phyloP scores from a whole-genome alignment of 2,797 vertebrate genomes.

The Bradypodion ventrale region DNA sequence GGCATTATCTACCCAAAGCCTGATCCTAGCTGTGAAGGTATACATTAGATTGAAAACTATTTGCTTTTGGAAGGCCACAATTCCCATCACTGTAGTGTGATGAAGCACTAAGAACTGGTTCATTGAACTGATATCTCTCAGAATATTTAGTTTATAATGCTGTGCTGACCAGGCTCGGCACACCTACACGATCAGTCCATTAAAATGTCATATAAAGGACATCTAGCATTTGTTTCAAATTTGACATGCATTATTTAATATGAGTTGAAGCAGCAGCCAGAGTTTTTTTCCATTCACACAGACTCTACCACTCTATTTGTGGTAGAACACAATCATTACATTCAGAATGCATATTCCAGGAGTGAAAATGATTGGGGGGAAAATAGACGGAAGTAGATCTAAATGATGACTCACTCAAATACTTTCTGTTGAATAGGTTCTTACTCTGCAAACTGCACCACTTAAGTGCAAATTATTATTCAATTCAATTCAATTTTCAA shows the following conservation, averaged over 20 bases:
- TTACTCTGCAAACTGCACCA: not conserved
- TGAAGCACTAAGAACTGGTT: not conserved
- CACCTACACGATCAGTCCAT: not conserved
- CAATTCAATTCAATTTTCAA: too few relatives aligned
- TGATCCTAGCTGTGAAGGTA: too few relatives aligned
- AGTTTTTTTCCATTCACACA: not conserved
- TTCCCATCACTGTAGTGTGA: not conserved
- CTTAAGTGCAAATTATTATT: too few relatives aligned
- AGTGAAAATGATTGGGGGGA: not conserved
- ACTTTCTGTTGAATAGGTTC: constrained; percentile 8
- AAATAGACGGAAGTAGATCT: constrained; percentile 1
- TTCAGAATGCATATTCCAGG: not conserved
- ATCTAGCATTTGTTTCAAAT: not conserved
- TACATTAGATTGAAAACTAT: too few relatives aligned
- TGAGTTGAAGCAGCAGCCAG: not conserved
- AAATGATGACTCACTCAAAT: not conserved
- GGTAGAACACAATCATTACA: not conserved
- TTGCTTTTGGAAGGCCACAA: too few relatives aligned
- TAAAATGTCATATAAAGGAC: not conserved
- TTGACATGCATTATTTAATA: not conserved
- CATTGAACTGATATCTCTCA: not conserved
- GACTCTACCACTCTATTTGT: not conserved
- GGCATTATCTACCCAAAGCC: too few relatives aligned
- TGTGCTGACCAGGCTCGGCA: too few relatives aligned
- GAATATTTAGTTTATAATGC: too few relatives aligned